Evolutionary conservation across 2,888 invertebrate species (phyloP), one percentile per base, ranked within the genome.

Genomic region (Abrostola triplasia): DNA sequence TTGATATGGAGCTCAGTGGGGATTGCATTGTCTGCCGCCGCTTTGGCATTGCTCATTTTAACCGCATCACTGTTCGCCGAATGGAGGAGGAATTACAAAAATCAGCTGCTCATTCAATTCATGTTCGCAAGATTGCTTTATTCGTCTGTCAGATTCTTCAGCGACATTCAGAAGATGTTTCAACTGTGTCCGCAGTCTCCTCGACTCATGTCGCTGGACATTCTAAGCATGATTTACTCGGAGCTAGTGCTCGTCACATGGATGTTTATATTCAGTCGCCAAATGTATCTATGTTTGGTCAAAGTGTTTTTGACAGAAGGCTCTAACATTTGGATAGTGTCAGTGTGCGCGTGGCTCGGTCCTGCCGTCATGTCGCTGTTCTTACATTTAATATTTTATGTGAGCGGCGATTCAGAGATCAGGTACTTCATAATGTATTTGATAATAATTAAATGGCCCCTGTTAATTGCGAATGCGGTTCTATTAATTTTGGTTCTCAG

Each of bases 241-340:
- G 94, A 94, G 70, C 77, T 88, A 51, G 80, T 80, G 0, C 79
- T 93, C 1, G 83, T 92, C 0, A 69, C 76, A 2, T 94, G 94
- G 93, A 94, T 92, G 92, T 90, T 87, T 55, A 72, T 90, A 5
- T 94, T 92, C 55, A 93, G 84, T 41, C 88, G 86, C 48, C 88
- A 90, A 36, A 92, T 94, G 86, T 89, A 92, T 58, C 79, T 86
- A 2, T 85, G 84, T 64, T 82, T 93, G 52, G 93, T 92, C 8
- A 90, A 85, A 76, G 88, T 93, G 12, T 90, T 92, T 54, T 77
- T 75, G 55, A 73, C 76, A 0, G 69, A 82, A 1, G 74, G 76
- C 1, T 63, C 64, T 5, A 83, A 75, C 9, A 66, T 92, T 10
- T 85, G 85, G 82, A 86, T 82, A 69, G 73, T 88, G 5, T 89